Conservation (phyloP, 2,888 invertebrate species). For the Drosophila nigricruria region DNA sequence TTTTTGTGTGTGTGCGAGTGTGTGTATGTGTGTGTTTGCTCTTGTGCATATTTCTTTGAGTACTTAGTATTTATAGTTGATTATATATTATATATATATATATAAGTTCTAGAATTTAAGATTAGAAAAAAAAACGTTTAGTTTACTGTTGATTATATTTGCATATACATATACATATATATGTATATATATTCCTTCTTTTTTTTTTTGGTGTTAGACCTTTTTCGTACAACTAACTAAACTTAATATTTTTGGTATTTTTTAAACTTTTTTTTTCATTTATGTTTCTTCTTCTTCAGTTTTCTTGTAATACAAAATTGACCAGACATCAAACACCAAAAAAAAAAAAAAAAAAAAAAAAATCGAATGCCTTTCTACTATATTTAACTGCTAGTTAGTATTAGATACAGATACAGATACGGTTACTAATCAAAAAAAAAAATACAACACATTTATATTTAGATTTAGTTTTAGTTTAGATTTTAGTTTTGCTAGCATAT, state of each 20-base stretch:
- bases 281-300: not conserved
- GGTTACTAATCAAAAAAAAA: constrained; percentile 50
- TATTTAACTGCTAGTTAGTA: constrained; percentile 67
- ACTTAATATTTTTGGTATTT: constrained; percentile 23
- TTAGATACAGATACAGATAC: constrained; percentile 67
- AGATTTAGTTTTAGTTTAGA: constrained; percentile 10
- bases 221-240: constrained; percentile 56
- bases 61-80: constrained; percentile 49
- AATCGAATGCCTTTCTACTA: constrained; percentile 61
- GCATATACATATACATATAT: constrained; percentile 20
- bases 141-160: constrained; percentile 66
- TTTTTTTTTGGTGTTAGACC: constrained; percentile 61
- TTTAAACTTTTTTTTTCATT: not conserved
- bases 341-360: constrained; percentile 6
- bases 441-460: constrained; percentile 42
- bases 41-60: constrained; percentile 9
- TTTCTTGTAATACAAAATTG: constrained; percentile 59
- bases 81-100: constrained; percentile 19
- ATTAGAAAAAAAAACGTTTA: constrained; percentile 49
- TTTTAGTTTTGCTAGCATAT: constrained; percentile 29
- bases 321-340: constrained; percentile 64
- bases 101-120: constrained; percentile 46
- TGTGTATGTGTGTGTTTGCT: constrained; percentile 5
- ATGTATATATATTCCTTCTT: not conserved
- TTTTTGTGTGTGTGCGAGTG: constrained; percentile 20